These are phyloP conservation scores for Sebastes fasciatus DNA, from an alignment of 2,113 vertebrate genomes.

Conservation along the genomic window DNA sequence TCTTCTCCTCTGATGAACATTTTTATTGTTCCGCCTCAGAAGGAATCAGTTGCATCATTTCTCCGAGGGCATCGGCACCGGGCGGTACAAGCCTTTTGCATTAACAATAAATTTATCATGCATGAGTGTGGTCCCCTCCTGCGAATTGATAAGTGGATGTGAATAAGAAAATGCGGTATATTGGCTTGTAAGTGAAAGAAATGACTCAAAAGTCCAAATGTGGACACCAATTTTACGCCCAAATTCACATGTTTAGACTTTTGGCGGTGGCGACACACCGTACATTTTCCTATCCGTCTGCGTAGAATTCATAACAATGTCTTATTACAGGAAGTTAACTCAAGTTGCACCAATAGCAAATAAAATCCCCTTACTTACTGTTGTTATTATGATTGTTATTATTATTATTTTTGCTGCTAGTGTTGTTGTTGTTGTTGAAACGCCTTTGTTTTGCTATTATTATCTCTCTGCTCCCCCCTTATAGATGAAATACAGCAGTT, in stretches of 20 bases:
- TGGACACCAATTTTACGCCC: slow-evolving; percentile 38
- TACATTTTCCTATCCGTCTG: not conserved
- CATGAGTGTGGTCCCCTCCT: slow-evolving; percentile 74
- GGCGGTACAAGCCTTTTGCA: slow-evolving; percentile 82
- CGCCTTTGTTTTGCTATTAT: slow-evolving; percentile 79
- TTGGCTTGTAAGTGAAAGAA: slow-evolving; percentile 47
- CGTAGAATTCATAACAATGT: not conserved
- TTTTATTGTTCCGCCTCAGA: slow-evolving; percentile 76
- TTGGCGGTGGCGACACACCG: not conserved
- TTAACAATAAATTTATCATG: slow-evolving; percentile 83
- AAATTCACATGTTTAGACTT: slow-evolving; percentile 16
- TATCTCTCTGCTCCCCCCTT: slow-evolving; percentile 74
- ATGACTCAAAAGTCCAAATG: slow-evolving; percentile 40
- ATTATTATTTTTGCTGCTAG: slow-evolving; percentile 35
- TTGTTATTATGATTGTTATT: slow-evolving; percentile 28
- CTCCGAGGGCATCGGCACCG: slow-evolving; percentile 71
- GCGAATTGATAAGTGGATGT: slow-evolving; percentile 76
- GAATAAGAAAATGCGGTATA: slow-evolving; percentile 64
- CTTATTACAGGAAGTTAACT: not conserved
- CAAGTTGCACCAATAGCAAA: not conserved
- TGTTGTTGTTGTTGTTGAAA: slow-evolving; percentile 60
- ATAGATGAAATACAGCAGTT: slow-evolving; percentile 81
- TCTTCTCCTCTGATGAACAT: slow-evolving; percentile 78
- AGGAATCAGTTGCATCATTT: slow-evolving; percentile 80
- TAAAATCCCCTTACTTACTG: slow-evolving; percentile 7